Evolutionary conservation across 2,888 invertebrate species (phyloP), one percentile per base, ranked within the genome.

Genomic region (Erebia aethiops): DNA sequence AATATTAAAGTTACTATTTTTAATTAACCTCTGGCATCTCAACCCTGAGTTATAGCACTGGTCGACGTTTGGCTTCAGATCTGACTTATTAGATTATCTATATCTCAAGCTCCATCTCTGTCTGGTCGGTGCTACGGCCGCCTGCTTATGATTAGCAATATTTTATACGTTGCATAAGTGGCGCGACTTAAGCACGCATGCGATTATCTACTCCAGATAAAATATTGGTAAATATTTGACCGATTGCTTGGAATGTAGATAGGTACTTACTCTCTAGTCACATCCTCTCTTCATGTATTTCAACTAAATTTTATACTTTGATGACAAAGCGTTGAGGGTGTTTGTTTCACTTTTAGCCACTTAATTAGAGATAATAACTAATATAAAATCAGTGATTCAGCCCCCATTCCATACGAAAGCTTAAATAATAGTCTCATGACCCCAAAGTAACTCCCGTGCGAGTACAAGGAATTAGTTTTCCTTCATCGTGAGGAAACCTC

Each of bases 21-120:
- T 92, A 93, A 92, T 93, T 93, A 93, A 93, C 92, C 93, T 90
- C 90, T 90, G 89, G 85, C 90, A 87, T 87, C 88, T 87, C 87
- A 86, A 87, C 85, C 82, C 85, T 88, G 89, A 92, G 90, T 89
- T 90, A 92, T 91, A 89, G 46, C 90, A 85, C 78, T 83, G 82
- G 87, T 84, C 87, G 90, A 91, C 88, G 88, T 87, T 87, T 86
- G 82, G 84, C 86, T 87, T 85, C 86, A 91, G 91, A 92, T 93
- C 88, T 92, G 87, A 91, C 89, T 93, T 92, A 92, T 91, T 91
- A 92, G 93, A 93, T 93, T 93, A 92, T 82, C 86, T 87, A 83
- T 91, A 92, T 91, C 92, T 88, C 79, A 80, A 85, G 88, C 86
- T 85, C 84, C 89, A 92, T 92, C 93, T 90, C 76, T 74, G 77